Percentiles rank a stretch among this genome's conserved stretches.
Evolutionary conservation across 2,113 vertebrate genomes (phyloP).

Genomic region (Ornithorhynchus anatinus): DNA sequence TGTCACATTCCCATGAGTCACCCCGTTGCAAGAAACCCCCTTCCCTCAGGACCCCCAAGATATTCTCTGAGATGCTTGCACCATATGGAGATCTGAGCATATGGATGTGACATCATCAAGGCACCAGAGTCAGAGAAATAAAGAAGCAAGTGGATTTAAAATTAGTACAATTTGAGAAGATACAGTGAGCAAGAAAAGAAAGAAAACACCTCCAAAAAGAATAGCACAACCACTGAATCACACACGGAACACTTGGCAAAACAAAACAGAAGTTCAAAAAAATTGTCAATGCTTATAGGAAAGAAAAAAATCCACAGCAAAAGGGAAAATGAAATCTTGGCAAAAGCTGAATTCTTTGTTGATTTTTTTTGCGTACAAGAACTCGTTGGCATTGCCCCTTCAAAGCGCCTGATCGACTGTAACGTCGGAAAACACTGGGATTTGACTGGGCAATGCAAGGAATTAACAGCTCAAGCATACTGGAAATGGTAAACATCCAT

Average conservation of each 20-base stretch:
- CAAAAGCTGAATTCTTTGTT: constrained; percentile 50
- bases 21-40: constrained; percentile 62
- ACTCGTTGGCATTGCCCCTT: constrained; percentile 78
- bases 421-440: constrained; percentile 2
- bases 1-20: constrained; percentile 78
- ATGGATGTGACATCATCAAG: constrained; percentile 75
- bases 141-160: constrained; percentile 63
- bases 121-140: constrained; percentile 56
- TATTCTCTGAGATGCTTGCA: constrained; percentile 58
- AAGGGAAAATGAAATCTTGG: constrained; percentile 62
- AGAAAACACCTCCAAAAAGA: constrained; percentile 64
- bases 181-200: constrained; percentile 57
- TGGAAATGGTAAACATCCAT: constrained; percentile 83
- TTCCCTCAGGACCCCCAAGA: constrained; percentile 49
- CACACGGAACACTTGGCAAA: constrained; percentile 69
- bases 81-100: constrained; percentile 67
- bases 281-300: constrained; percentile 59
- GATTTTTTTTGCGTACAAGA: constrained; percentile 52
- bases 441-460: constrained; percentile 78
- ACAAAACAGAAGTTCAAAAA: constrained; percentile 69
- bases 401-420: constrained; percentile 5
- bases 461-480: constrained; percentile 71
- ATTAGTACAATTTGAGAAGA: constrained; percentile 57
- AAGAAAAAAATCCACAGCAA: constrained; percentile 65
- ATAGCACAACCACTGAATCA: constrained; percentile 62